These are phyloP conservation scores for Triops longicaudatus DNA, from an alignment of 1,140 invertebrate species.

Conservation along the genomic window DNA sequence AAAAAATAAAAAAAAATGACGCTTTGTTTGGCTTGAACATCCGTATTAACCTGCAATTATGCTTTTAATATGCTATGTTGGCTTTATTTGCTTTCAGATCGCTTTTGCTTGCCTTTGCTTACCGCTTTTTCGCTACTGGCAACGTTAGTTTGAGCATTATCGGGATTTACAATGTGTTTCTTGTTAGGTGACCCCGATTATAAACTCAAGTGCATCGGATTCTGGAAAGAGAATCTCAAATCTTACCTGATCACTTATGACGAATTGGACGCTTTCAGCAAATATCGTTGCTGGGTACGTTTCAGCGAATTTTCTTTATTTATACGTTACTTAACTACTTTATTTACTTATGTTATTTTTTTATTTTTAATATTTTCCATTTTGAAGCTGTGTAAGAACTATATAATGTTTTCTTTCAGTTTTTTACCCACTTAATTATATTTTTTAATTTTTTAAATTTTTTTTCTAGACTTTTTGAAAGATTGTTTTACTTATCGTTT, in stretches of 20 bases:
- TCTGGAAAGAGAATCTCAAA: slow-evolving; percentile 95
- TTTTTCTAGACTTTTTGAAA: too few relatives aligned
- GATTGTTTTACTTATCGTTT: too few relatives aligned
- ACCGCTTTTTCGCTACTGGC: slow-evolving; percentile 5
- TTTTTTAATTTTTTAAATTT: too few relatives aligned
- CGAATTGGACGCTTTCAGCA: slow-evolving; percentile 88
- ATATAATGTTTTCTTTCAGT: too few relatives aligned
- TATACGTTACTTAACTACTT: too few relatives aligned
- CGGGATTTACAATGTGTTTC: neutral
- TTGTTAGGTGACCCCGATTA: slow-evolving; percentile 81
- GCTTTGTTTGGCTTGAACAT: neutral
- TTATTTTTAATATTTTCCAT: slow-evolving; percentile 24
- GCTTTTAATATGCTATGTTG: slow-evolving; percentile 19
- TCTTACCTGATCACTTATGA: slow-evolving; percentile 96
- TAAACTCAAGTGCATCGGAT: slow-evolving; percentile 92
- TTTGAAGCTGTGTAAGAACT: too few relatives aligned
- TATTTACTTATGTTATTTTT: slow-evolving; percentile 1
- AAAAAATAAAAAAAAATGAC: too few relatives aligned
- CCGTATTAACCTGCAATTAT: too few relatives aligned
- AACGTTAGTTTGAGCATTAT: neutral
- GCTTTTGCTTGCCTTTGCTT: neutral
- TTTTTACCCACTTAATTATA: too few relatives aligned
- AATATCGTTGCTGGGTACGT: slow-evolving; percentile 86
- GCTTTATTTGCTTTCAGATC: neutral
- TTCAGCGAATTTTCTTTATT: slow-evolving; percentile 1